phyloP scores from a whole-genome alignment of 1,140 invertebrate genomes.

The Zophobas morio region DNA sequence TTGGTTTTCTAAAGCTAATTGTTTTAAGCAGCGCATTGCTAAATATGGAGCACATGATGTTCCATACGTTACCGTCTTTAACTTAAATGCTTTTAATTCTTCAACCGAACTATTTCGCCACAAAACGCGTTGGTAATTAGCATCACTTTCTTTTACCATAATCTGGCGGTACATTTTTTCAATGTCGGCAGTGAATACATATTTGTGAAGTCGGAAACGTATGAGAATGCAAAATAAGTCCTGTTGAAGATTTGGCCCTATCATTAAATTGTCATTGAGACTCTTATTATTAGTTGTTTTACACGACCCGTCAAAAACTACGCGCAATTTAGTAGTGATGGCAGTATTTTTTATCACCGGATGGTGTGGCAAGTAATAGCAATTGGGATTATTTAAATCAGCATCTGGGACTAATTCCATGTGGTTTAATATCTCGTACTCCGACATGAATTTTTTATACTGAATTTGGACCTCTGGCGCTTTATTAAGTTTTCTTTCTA shows the following conservation, averaged over 20 bases:
- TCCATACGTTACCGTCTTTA: constrained; percentile 65
- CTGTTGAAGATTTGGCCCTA: constrained; percentile 65
- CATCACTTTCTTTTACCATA: constrained; percentile 59
- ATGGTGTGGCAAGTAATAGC: constrained; percentile 61
- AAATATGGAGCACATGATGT: constrained; percentile 62
- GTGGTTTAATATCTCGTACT: constrained; percentile 61
- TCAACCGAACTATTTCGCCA: constrained; percentile 61
- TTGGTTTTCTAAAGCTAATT: constrained; percentile 61
- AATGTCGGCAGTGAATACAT: constrained; percentile 64
- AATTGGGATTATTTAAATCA: background rate
- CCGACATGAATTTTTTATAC: constrained; percentile 59
- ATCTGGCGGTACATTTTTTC: constrained; percentile 70
- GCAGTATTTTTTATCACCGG: constrained; percentile 57
- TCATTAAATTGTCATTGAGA: constrained; percentile 61
- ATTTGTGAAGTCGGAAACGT: constrained; percentile 58
- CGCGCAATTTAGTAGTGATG: constrained; percentile 60
- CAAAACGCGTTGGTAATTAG: constrained; percentile 64
- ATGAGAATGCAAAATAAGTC: constrained; percentile 61
- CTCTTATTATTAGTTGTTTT: constrained; percentile 57
- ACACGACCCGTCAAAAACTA: constrained; percentile 65
- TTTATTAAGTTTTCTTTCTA: constrained; percentile 33
- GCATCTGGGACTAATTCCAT: constrained; percentile 50
- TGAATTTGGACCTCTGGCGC: constrained; percentile 23
- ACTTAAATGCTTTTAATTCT: constrained; percentile 55
- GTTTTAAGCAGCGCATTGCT: constrained; percentile 60